Conservation (phyloP, 2,113 vertebrate genomes). For the Heloderma charlesbogerti region DNA sequence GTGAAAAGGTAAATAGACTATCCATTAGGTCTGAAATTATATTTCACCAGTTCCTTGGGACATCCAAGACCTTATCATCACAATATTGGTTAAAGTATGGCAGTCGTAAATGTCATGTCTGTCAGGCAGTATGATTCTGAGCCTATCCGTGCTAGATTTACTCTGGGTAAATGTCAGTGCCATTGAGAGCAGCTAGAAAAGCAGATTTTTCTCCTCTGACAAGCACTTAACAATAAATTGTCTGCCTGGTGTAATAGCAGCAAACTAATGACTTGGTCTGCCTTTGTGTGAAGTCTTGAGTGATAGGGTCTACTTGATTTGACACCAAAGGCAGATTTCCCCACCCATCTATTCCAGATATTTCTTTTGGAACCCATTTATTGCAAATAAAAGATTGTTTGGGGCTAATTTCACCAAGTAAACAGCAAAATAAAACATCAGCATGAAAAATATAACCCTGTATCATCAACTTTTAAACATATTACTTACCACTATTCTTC, state of each 20-base stretch:
- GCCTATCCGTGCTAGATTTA: constrained; percentile 77
- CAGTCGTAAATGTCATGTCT: constrained; percentile 81
- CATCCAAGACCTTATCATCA: constrained; percentile 77
- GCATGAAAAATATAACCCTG: not conserved
- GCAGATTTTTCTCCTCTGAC: constrained; percentile 73
- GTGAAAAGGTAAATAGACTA: constrained; percentile 78
- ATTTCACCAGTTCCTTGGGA: constrained; percentile 76
- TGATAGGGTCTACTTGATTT: constrained; percentile 48
- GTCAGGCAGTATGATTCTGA: constrained; percentile 73
- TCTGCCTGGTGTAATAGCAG: constrained; percentile 67
- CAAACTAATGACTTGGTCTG: constrained; percentile 72
- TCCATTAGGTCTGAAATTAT: constrained; percentile 76
- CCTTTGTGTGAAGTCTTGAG: constrained; percentile 45
- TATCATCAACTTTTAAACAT: not conserved
- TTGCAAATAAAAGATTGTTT: constrained; percentile 6
- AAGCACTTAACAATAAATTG: constrained; percentile 78
- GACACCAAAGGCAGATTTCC: constrained; percentile 37
- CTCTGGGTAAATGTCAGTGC: constrained; percentile 82
- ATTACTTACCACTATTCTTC: not conserved
- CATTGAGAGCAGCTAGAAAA: constrained; percentile 73
- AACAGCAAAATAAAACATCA: not conserved
- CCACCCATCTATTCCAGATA: constrained; percentile 4
- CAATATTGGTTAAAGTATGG: constrained; percentile 75
- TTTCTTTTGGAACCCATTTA: constrained; percentile 18
- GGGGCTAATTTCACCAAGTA: not conserved